A percentile compares a stretch with the other conserved stretches of the same genome.
Conservation (phyloP, 2,797 vertebrate species). For the Pseudomugil tenellus region DNA sequence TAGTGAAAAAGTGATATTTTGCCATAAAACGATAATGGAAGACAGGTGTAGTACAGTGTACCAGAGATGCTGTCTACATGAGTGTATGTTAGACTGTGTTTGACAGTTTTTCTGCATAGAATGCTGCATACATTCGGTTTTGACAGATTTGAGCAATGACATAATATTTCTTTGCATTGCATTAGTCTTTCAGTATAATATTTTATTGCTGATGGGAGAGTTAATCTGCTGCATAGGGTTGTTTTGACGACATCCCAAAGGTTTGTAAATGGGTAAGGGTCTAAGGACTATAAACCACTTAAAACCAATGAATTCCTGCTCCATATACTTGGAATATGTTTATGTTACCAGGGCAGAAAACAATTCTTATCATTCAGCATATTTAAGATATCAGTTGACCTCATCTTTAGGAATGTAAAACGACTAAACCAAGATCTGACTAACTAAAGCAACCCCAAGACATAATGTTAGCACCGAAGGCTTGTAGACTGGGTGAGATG, state of each 20-base stretch:
- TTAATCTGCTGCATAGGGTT: background rate
- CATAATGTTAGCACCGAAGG: too few species aligned
- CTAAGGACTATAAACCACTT: background rate
- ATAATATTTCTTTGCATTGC: background rate
- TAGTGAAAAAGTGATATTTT: background rate
- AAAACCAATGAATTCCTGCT: background rate
- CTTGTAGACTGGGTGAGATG: too few species aligned
- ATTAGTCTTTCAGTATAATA: background rate
- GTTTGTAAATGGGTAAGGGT: background rate
- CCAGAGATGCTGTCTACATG: background rate
- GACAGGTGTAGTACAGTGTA: background rate
- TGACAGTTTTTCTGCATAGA: background rate
- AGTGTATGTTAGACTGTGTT: background rate
- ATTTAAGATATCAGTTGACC: background rate
- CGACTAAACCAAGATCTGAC: background rate
- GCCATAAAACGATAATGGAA: background rate
- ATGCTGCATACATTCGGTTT: background rate
- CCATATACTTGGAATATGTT: background rate
- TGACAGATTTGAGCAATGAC: background rate
- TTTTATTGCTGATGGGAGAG: background rate
- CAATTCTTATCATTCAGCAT: background rate
- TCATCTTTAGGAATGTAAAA: background rate
- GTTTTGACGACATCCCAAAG: background rate
- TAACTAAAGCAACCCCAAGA: background rate
- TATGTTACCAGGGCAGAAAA: background rate